Conservation (phyloP, 2,113 vertebrate species). For the Oceanodroma tethys region DNA sequence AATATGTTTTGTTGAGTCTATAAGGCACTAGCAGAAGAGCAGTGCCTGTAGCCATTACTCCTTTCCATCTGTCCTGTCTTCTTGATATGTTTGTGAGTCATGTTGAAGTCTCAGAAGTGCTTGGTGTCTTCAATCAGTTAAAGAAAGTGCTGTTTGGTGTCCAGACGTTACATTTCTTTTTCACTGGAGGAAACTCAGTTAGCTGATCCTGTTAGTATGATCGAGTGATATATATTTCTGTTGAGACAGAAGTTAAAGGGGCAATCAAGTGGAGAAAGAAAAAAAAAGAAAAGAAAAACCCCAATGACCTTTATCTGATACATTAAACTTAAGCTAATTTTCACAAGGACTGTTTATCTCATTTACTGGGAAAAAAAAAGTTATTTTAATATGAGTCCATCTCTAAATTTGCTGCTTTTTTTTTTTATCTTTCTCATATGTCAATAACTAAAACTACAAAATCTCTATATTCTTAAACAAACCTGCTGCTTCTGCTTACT, state of each 20-base stretch:
- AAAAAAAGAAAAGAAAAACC: neutral
- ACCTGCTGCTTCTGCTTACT: neutral
- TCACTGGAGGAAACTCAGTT: neutral
- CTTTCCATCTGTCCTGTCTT: slow-evolving; percentile 26
- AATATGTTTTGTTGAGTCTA: neutral
- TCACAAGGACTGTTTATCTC: neutral
- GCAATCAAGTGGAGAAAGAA: neutral
- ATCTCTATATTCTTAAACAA: neutral
- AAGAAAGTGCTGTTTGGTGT: neutral
- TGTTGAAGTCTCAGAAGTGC: neutral
- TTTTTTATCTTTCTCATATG: neutral
- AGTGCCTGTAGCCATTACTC: neutral
- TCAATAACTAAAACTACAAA: neutral
- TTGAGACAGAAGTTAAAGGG: neutral
- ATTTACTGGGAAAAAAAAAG: neutral
- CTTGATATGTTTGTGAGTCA: neutral
- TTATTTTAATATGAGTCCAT: neutral
- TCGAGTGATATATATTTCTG: neutral
- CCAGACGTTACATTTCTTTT: neutral
- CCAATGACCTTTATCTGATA: neutral
- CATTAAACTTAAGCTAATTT: neutral
- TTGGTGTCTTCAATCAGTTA: neutral
- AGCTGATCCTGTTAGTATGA: neutral
- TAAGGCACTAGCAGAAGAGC: neutral
- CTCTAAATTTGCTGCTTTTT: neutral